Conservation (phyloP, 2,797 vertebrate species). For the Schizopygopsis malacanthus region DNA sequence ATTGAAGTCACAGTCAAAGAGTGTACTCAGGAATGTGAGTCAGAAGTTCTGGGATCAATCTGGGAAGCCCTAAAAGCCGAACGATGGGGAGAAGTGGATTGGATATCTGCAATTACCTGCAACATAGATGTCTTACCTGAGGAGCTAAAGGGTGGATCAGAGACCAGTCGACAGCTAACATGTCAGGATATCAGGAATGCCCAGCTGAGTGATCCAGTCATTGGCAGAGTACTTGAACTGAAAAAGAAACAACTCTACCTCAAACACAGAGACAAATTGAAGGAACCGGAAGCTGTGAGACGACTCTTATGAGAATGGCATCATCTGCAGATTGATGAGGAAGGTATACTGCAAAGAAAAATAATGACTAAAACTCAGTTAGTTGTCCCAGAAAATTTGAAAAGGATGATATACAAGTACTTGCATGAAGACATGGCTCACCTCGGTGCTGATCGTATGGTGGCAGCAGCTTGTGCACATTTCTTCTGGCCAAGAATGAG, state of each 20-base stretch:
- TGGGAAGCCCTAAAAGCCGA: background rate
- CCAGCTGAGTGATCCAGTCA: background rate
- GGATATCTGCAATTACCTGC: constrained; percentile 25
- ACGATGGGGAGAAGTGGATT: background rate
- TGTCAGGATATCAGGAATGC: background rate
- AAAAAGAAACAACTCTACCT: background rate
- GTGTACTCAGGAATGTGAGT: background rate
- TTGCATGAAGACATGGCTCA: background rate
- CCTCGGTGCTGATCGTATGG: background rate
- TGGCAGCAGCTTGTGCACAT: background rate
- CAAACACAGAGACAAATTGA: no score
- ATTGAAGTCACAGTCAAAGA: background rate
- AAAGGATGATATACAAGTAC: constrained; percentile 20
- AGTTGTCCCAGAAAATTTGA: background rate
- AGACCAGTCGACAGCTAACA: background rate
- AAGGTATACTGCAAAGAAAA: constrained; percentile 11
- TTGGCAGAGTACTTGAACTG: background rate
- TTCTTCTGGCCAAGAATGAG: background rate
- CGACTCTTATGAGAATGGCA: constrained; percentile 3
- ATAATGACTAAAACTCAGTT: background rate
- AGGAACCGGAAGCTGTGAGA: background rate
- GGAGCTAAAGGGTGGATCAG: background rate
- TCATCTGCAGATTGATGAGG: constrained; percentile 27
- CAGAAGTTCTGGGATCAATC: background rate
- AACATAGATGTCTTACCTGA: constrained; percentile 18